phyloP scores from a whole-genome alignment of 2,888 invertebrate genomes.

The Nemotelus pantherinus region DNA sequence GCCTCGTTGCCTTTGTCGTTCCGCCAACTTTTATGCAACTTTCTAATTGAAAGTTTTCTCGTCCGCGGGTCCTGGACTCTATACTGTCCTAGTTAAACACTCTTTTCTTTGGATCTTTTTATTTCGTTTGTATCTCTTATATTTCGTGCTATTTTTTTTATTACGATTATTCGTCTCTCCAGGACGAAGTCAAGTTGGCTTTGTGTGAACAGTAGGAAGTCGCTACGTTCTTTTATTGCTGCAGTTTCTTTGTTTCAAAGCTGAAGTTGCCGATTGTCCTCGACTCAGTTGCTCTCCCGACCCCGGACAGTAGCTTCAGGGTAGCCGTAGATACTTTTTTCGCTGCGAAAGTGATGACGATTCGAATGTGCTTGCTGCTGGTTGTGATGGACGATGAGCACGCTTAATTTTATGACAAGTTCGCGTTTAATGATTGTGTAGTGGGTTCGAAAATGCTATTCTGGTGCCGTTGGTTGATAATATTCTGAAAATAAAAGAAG shows the following conservation, averaged over 20 bases:
- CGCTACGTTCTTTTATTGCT: not conserved
- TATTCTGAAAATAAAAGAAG: not conserved
- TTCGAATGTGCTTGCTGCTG: not conserved
- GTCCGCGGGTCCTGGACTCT: not conserved
- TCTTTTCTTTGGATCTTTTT: conserved; percentile 16
- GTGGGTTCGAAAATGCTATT: not conserved
- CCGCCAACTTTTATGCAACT: no score
- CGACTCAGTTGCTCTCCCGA: not conserved
- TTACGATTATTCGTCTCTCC: conserved; percentile 3
- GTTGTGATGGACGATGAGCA: not conserved
- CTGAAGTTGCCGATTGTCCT: not conserved
- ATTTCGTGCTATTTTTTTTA: not conserved
- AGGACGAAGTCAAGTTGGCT: conserved; percentile 4
- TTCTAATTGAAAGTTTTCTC: conserved; percentile 15
- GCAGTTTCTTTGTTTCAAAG: conserved; percentile 1
- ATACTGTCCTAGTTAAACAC: conserved; percentile 34
- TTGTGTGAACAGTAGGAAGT: conserved; percentile 13
- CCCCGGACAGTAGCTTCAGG: no score
- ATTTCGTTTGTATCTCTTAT: conserved; percentile 25
- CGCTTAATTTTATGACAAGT: conserved; percentile 9
- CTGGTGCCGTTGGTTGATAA: not conserved
- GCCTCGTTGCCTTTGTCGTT: no score
- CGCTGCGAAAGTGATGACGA: no score
- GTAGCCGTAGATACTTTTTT: no score
- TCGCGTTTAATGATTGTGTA: not conserved